Evolutionary conservation across 2,113 vertebrate species (phyloP).

Genomic region (Dolichallabes microphthalmus): DNA sequence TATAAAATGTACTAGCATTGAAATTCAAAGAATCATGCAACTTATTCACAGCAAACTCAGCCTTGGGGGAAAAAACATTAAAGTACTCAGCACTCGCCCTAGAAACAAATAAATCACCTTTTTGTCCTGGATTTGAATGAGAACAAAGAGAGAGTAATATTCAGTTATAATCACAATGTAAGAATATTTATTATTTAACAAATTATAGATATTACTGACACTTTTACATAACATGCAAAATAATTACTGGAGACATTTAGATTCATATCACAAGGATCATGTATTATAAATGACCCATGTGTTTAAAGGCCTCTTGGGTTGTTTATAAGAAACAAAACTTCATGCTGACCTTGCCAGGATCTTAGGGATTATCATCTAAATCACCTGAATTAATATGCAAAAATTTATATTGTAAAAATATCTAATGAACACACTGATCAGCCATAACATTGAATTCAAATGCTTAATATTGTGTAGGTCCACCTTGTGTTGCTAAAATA

Average conservation of each 20-base stretch:
- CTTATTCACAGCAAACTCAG: constrained; percentile 33
- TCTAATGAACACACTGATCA: too few relatives aligned
- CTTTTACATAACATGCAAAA: background rate
- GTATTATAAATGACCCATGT: background rate
- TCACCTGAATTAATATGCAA: background rate
- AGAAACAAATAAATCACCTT: constrained; percentile 80
- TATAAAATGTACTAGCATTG: background rate
- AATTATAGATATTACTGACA: background rate
- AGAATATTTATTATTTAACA: background rate
- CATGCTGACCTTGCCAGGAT: background rate
- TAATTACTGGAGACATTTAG: background rate
- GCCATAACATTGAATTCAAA: too few relatives aligned
- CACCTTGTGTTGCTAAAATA: too few relatives aligned
- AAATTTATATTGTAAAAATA: too few relatives aligned
- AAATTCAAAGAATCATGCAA: constrained; percentile 18
- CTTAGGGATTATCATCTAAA: background rate
- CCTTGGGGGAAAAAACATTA: constrained; percentile 23
- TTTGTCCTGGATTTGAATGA: constrained; percentile 83
- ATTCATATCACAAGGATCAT: background rate
- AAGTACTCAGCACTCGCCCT: constrained; percentile 12
- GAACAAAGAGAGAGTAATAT: constrained; percentile 61
- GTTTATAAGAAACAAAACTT: background rate
- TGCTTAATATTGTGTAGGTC: too few relatives aligned
- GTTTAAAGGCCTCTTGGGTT: background rate
- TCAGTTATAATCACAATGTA: constrained; percentile 38